Conservation (phyloP, 2,888 invertebrate genomes). For the Clistopyga incitator region DNA sequence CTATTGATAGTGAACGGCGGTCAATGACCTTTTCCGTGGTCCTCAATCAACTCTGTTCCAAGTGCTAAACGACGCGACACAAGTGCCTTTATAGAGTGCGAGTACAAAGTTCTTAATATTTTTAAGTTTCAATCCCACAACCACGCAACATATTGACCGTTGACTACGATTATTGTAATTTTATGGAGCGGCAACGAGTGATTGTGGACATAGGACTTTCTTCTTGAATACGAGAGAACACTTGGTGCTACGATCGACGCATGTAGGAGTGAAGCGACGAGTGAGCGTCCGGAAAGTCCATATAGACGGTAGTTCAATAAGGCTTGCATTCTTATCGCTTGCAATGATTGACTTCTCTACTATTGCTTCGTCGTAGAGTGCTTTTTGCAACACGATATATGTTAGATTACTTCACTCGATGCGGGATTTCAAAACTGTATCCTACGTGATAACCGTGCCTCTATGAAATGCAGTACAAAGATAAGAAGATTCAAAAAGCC, state of each 20-base stretch:
- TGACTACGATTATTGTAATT: conserved; percentile 4
- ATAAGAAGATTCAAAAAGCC: not conserved
- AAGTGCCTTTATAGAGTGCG: conserved; percentile 27
- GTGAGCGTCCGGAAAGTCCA: conserved; percentile 1
- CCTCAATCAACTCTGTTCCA: not conserved
- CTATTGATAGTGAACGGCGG: not conserved
- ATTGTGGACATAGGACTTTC: not conserved
- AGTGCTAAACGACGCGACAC: not conserved
- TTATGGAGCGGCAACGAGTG: not conserved
- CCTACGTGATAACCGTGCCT: not conserved
- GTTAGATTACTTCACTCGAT: not conserved
- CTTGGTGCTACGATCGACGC: not conserved
- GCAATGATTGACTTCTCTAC: not conserved
- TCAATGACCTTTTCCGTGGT: not conserved
- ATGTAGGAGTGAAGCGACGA: not conserved
- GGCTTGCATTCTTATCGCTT: conserved; percentile 16
- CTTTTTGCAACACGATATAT: not conserved
- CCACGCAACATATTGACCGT: not conserved
- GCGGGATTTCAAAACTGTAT: no score
- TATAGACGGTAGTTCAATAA: not conserved
- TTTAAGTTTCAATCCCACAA: not conserved
- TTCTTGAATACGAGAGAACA: not conserved
- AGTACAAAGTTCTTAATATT: conserved; percentile 47
- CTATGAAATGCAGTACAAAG: not conserved
- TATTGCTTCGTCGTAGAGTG: not conserved